A percentile compares a stretch with the other conserved stretches of the same genome.
Conservation (phyloP, 2,113 vertebrate species). For the Anoura caudifer region DNA sequence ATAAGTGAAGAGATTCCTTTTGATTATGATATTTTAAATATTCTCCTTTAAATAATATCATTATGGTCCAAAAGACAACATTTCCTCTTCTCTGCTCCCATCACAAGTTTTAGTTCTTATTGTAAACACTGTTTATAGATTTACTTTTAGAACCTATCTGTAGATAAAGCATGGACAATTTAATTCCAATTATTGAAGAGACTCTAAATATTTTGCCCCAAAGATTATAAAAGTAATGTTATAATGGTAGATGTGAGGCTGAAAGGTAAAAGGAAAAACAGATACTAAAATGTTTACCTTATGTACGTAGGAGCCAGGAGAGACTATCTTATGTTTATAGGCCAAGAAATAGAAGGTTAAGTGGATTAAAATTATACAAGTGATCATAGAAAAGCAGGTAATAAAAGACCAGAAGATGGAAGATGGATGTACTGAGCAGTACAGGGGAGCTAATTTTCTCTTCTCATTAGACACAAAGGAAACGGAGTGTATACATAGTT, state of each 20-base stretch:
- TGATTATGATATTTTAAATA: neutral
- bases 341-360: neutral
- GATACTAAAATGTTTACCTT: neutral
- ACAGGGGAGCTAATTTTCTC: neutral
- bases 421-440: neutral
- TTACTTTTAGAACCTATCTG: neutral
- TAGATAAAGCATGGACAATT: neutral
- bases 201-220: neutral
- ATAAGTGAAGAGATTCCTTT: neutral
- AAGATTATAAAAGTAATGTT: neutral
- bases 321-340: neutral
- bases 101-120: constrained; percentile 1
- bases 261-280: neutral
- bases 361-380: neutral
- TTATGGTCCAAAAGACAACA: neutral
- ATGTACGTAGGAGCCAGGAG: neutral
- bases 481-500: neutral
- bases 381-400: neutral
- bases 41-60: neutral
- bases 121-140: constrained; percentile 1
- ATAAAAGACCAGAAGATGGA: neutral
- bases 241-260: neutral
- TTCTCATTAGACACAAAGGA: neutral
- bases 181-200: neutral
- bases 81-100: neutral